Percentiles rank a stretch among this genome's conserved stretches.
phyloP scores from a whole-genome alignment of 2,113 vertebrate species.

The Microcebus murinus region DNA sequence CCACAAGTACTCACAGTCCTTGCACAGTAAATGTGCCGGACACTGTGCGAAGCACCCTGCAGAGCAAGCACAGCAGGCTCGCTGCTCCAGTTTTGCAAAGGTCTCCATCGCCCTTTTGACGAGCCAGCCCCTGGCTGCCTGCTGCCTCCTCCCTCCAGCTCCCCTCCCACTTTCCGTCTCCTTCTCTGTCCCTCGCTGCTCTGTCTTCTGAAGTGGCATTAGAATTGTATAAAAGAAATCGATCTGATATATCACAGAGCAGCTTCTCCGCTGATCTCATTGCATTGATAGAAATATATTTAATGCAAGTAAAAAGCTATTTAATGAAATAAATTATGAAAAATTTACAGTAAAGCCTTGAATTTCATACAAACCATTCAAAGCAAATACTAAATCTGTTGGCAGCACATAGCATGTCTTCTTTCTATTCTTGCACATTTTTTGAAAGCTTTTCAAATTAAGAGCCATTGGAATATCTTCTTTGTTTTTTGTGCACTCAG shows the following conservation, averaged over 20 bases:
- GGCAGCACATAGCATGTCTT: background rate
- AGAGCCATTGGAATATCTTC: background rate
- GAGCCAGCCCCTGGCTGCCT: background rate
- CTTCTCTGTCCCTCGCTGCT: background rate
- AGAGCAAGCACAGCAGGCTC: background rate
- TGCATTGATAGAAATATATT: background rate
- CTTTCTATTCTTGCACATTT: background rate
- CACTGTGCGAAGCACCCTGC: background rate
- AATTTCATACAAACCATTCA: constrained; percentile 38
- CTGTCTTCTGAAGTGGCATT: background rate
- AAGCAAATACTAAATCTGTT: constrained; percentile 23
- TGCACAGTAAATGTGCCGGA: background rate
- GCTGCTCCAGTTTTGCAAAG: background rate
- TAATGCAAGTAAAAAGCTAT: constrained; percentile 28
- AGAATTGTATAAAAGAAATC: background rate
- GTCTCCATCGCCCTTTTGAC: background rate
- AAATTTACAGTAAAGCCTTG: background rate
- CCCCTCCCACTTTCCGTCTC: background rate
- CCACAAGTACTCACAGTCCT: no score
- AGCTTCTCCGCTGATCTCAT: background rate
- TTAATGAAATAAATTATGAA: constrained; percentile 28
- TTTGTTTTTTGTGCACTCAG: background rate
- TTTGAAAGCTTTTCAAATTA: background rate
- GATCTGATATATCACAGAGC: background rate
- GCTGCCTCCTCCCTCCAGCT: no score